Base-by-base conservation (phyloP, 2,113 vertebrate species). In the Xyrauchen texanus region DNA sequence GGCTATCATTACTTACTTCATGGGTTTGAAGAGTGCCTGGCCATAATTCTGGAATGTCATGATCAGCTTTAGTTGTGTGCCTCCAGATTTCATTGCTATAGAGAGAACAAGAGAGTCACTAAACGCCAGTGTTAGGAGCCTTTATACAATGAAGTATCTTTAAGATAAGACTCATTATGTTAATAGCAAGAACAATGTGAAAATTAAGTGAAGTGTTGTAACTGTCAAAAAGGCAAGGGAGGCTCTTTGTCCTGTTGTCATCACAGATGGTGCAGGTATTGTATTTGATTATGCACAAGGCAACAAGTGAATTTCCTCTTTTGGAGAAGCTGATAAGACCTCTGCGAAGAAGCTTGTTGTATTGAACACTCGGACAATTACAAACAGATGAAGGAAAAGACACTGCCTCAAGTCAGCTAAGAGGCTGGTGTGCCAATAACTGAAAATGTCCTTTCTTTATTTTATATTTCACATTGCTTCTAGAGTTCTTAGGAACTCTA, bases 21-120 rank as follows among this genome's bases (percentile, higher is more conserved):
- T 99, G 60, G 98, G 97, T 85, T 99, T 99, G 84, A 99, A 99
- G 82, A 99, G 90, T 0, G 97, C 97, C 84, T 99, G 98, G 66
- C 98, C 98, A 2, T 99, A 99, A 88, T 99, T 99, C 88, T 98
- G 97, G 94, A 99, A 98, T 34, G 97, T 98, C 98, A 99, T 96
- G 92, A 99, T 96, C 89, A 99, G 94, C 88, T 99, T 99, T 81
- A 99, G 94, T 86, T 99, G 98, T 0, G 97, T 99, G 83, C 98
- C 98, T 89, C 98, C 98, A 0, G 98, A 98, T 89, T 99, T 99
- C 98, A 99, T 99, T 0, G 96, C 98, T 99, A 92, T 76, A 51
- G 10, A 55, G 62, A 85, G 47, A 68, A 78, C 45, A 58, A 63
- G 49, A 58, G 55, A 70, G 8, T 55, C 46, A 53, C 51, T 65